Evolutionary conservation across 2,113 vertebrate genomes (phyloP).

Genomic region (Lathamus discolor): DNA sequence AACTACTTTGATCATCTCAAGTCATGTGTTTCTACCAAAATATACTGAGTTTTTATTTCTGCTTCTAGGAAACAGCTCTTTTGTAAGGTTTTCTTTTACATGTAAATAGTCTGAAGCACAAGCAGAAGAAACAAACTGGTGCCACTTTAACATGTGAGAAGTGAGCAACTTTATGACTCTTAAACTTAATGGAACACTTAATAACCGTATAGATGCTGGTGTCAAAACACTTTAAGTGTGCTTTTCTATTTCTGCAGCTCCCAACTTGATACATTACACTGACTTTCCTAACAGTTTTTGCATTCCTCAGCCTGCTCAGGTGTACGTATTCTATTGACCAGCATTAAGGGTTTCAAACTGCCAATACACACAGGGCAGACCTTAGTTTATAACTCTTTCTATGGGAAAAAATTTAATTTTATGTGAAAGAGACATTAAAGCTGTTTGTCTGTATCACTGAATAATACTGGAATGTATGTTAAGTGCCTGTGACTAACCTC

Average conservation of each 20-base stretch:
- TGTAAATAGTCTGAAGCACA: neutral
- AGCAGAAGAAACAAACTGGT: neutral
- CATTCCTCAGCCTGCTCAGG: neutral
- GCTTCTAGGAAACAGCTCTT: neutral
- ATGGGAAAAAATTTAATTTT: neutral
- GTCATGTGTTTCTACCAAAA: neutral
- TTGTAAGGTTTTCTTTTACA: neutral
- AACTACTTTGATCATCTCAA: neutral
- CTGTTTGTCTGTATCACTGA: neutral
- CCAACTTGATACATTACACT: neutral
- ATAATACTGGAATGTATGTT: neutral
- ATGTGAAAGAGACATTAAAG: neutral
- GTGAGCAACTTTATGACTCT: neutral
- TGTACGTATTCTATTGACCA: neutral
- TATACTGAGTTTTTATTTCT: neutral
- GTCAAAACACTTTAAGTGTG: neutral
- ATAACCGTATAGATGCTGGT: neutral
- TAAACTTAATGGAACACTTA: neutral
- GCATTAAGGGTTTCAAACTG: neutral
- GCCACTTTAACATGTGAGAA: neutral
- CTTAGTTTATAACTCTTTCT: neutral
- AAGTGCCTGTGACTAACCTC: neutral
- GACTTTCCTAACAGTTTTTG: neutral
- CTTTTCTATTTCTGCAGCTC: neutral
- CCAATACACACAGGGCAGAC: neutral